These are phyloP conservation scores for Lutra lutra DNA, from an alignment of 2,797 vertebrate species.

Conservation along the genomic window DNA sequence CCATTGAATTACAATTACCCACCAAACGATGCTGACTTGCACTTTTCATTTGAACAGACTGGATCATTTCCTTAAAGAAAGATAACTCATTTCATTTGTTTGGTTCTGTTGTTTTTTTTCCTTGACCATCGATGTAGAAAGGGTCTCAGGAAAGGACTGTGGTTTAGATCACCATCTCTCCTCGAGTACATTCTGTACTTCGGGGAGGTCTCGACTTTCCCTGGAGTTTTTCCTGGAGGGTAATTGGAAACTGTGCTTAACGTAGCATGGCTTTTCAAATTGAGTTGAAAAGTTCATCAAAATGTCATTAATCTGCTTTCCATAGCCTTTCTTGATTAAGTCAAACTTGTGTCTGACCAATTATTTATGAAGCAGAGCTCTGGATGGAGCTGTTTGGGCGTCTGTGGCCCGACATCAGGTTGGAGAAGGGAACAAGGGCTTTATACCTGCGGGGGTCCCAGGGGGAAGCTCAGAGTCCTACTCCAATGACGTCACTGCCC, in stretches of 20 bases:
- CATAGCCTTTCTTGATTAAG: conserved; percentile 74
- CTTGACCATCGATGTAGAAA: neutral
- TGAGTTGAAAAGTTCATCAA: conserved; percentile 84
- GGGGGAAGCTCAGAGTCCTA: neutral
- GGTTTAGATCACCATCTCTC: neutral
- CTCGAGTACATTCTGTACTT: neutral
- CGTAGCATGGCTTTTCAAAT: conserved; percentile 79
- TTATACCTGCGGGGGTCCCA: accelerated
- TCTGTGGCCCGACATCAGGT: neutral
- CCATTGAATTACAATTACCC: neutral
- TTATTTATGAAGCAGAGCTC: conserved; percentile 60
- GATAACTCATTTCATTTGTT: neutral
- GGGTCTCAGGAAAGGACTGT: neutral
- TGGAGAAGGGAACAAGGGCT: neutral
- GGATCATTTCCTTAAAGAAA: neutral
- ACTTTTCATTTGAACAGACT: neutral
- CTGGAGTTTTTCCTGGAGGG: conserved; percentile 58
- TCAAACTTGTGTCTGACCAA: conserved; percentile 59
- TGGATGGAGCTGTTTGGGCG: neutral
- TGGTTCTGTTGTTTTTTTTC: too few species aligned
- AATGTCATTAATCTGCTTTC: conserved; percentile 80
- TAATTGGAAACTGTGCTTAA: conserved; percentile 74
- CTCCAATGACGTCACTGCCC: neutral
- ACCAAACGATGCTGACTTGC: neutral
- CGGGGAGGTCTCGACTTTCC: conserved; percentile 19